Base-by-base conservation (phyloP, 2,797 vertebrate genomes). In the Sebastes umbrosus region DNA sequence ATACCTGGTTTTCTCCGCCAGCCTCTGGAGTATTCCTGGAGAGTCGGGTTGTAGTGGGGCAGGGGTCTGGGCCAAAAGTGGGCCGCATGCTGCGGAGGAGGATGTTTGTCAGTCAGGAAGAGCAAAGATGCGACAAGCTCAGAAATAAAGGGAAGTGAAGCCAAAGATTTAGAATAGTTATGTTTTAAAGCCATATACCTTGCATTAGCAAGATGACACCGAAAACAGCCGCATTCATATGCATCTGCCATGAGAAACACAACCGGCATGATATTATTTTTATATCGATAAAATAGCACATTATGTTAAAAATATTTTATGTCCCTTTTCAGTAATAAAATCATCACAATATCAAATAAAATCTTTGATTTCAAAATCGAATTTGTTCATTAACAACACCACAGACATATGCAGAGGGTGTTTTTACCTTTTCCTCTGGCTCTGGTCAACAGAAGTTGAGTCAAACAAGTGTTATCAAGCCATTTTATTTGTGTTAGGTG, bases 401-500 rank as follows among this genome's bases (percentile, higher is more conserved):
- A 68, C 24, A 77, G 71, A 43, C 10, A 22, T 11, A 58, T 52
- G 24, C 43, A 64, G 77, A 59, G 8, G 57, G 3, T 20, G 4
- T 77, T 80, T 88, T 88, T 91, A 92, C 90, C 90, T 90, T 93
- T 87, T 79, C 62, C 52, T 73, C 70, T 22, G 55, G 43, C 82
- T 88, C 64, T 85, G 86, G 34, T 78, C 79, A 83, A 83, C 82
- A 71, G 80, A 73, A 73, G 78, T 66, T 87, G 80, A 90, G 84
- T 89, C 83, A 88, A 84, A 59, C 58, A 34, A 60, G 52, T 80
- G 65, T 87, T 88, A 90, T 90, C 73, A 11, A 65, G 31, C 14
- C 24, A 65, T 74, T 86, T 73, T 90, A 90, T 94, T 94, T 93
- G 89, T 84, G 82, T 91, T 80, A 73, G 76, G 54, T 80, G 69